These are phyloP conservation scores for Apostichopus californicus DNA, from an alignment of 35 echinoderm and acorn worm species.

Conservation along the genomic window DNA sequence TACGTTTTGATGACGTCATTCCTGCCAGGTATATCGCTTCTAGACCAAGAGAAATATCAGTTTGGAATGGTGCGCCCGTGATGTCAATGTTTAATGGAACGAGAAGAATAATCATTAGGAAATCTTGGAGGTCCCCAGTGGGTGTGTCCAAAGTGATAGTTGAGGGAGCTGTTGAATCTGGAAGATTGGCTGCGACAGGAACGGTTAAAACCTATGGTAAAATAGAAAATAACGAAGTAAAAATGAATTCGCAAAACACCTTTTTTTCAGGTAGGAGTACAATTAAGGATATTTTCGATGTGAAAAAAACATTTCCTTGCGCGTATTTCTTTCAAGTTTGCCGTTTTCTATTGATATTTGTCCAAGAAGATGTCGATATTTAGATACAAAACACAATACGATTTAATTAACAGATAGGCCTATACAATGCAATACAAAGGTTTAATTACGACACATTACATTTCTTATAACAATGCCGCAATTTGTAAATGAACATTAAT, in stretches of 20 bases:
- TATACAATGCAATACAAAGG: no score
- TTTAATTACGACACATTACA: no score
- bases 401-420: no score
- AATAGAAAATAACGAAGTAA: background rate
- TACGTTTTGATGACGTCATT: background rate
- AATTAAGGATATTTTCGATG: no score
- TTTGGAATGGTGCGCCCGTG: background rate
- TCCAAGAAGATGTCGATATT: no score
- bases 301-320: no score
- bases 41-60: background rate
- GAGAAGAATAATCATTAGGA: slow-evolving; percentile 7
- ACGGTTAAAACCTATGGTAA: slow-evolving; percentile 1
- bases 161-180: background rate
- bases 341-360: no score
- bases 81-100: slow-evolving; percentile 7
- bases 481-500: no score
- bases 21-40: slow-evolving; percentile 8
- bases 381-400: no score
- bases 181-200: background rate
- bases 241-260: background rate
- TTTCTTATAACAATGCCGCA: no score
- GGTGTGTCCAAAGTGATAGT: background rate
- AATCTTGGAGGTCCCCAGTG: slow-evolving; percentile 19
- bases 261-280: no score
- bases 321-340: no score